Evolutionary conservation across 1,140 invertebrate species (phyloP).

Genomic region (Eupeodes corollae): DNA sequence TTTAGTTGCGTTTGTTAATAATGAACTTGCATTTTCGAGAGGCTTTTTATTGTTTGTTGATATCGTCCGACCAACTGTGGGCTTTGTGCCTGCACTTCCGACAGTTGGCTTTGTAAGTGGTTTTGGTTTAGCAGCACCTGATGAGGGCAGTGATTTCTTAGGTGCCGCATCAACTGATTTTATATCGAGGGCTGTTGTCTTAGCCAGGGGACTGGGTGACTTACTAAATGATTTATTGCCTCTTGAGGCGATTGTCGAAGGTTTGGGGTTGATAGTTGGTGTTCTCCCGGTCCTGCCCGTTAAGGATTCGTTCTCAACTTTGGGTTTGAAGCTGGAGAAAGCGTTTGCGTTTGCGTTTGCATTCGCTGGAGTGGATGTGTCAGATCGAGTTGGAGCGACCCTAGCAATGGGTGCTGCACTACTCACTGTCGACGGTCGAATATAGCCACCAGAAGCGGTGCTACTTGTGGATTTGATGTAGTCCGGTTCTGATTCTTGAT

Average conservation of each 20-base stretch:
- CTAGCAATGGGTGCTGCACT: slow-evolving; percentile 45
- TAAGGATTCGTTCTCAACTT: not conserved
- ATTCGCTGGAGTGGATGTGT: slow-evolving; percentile 23
- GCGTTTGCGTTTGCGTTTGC: no score
- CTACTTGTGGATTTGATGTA: slow-evolving; percentile 22
- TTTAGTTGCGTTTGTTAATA: no score
- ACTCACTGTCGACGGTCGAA: slow-evolving; percentile 57
- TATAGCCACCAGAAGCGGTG: slow-evolving; percentile 51
- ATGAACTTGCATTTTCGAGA: no score
- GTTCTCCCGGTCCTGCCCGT: not conserved
- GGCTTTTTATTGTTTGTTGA: slow-evolving; percentile 26
- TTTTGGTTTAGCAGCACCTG: slow-evolving; percentile 6
- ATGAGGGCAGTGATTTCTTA: not conserved
- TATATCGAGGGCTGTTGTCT: not conserved
- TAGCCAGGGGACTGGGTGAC: not conserved
- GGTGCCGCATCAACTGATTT: slow-evolving; percentile 1
- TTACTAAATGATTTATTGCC: not conserved
- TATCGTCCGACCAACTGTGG: slow-evolving; percentile 33
- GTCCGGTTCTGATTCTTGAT: slow-evolving; percentile 37
- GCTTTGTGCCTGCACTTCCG: slow-evolving; percentile 12
- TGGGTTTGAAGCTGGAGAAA: slow-evolving; percentile 33
- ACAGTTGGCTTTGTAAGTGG: slow-evolving; percentile 6
- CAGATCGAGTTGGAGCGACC: slow-evolving; percentile 51
- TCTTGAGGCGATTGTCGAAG: not conserved
- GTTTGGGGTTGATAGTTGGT: not conserved